Evolutionary conservation across 2,888 invertebrate species (phyloP), one percentile per base, ranked within the genome.

Genomic region (Pomacea canaliculata): DNA sequence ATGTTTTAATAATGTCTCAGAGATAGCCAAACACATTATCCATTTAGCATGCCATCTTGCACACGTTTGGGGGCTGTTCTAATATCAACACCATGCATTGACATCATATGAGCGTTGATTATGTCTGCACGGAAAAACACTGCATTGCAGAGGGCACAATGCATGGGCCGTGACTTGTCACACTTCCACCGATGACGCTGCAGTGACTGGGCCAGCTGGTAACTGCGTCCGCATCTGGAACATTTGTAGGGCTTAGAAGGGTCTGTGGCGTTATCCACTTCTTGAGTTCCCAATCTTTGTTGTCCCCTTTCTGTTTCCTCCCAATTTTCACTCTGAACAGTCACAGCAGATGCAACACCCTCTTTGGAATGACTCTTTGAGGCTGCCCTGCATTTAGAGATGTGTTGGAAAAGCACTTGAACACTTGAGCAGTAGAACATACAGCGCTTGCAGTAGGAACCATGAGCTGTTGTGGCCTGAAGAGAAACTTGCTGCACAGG

Each of bases 101-200:
- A 68, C 23, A 27, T 46, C 46, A 74, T 68, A 19, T 74, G 74
- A 19, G 69, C 72, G 62, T 74, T 63, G 19, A 79, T 72, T 63
- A 73, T 75, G 67, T 79, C 79, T 23, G 77, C 77, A 8, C 79
- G 73, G 59, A 77, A 73, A 37, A 75, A 77, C 27, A 79, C 75
- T 10, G 69, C 63, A 10, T 71, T 72, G 66, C 79, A 79, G 27
- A 66, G 56, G 2, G 77, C 69, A 59, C 79, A 79, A 62, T 69
- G 71, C 27, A 79, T 74, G 59, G 67, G 68, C 7, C 79, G 74
- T 9, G 77, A 66, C 63, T 73, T 71, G 70, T 79, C 75, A 49
- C 79, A 79, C 49, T 73, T 77, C 79, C 79, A 79, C n/a, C 75
- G 74, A 67, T 79, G 79, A 8, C 79, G 76, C 56, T 71, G 72